Evolutionary conservation across 2,113 vertebrate species (phyloP).

Genomic region (Cricetomys ansorgei): DNA sequence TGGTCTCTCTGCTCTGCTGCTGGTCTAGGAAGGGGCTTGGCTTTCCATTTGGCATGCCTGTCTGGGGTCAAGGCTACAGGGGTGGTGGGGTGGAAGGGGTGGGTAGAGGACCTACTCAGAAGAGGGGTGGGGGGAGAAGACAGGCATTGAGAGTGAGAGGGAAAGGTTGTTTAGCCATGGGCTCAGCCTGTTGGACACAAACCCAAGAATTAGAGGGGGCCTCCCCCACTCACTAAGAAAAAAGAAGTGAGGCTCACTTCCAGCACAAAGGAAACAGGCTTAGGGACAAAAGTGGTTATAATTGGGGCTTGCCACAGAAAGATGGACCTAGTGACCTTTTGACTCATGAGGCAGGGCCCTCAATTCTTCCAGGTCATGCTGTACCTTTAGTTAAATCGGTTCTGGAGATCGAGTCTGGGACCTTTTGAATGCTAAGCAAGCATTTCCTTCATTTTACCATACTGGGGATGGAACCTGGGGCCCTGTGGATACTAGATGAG

Average conservation of each 20-base stretch:
- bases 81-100: too few species aligned
- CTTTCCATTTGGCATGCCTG: constrained; percentile 19
- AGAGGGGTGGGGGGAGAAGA: not conserved
- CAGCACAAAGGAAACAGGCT: constrained; percentile 60
- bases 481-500: not conserved
- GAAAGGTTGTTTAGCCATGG: constrained; percentile 36
- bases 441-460: not conserved
- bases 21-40: not conserved
- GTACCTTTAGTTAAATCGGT: not conserved
- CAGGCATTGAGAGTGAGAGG: not conserved
- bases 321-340: constrained; percentile 11
- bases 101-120: not conserved
- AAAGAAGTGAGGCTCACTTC: constrained; percentile 39
- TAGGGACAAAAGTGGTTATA: constrained; percentile 8
- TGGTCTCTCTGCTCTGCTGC: not conserved
- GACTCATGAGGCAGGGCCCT: not conserved
- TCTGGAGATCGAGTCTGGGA: not conserved
- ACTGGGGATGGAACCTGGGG: not conserved
- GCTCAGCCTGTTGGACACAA: constrained; percentile 65
- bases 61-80: constrained; percentile 56
- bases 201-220: constrained; percentile 47
- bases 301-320: not conserved
- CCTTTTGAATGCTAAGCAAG: not conserved
- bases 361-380: not conserved
- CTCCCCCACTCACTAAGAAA: not conserved